Percentiles rank a stretch among this genome's conserved stretches.
These are phyloP conservation scores for Perccottus glenii DNA, from an alignment of 2,113 vertebrate genomes.

Conservation along the genomic window DNA sequence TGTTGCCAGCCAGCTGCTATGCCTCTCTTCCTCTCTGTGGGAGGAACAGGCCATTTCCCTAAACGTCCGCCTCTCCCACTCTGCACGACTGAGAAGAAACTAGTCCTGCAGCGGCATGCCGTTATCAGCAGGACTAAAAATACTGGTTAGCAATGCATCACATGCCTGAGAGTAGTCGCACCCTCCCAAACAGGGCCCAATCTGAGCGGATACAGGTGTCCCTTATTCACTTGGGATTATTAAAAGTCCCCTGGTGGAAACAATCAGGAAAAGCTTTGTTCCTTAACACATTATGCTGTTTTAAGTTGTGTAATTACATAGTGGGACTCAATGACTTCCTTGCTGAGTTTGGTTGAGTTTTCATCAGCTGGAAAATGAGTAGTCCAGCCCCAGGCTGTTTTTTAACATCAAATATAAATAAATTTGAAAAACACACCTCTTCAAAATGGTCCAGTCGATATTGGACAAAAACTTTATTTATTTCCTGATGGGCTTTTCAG, in stretches of 20 bases:
- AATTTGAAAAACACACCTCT: not conserved
- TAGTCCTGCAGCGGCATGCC: conserved; percentile 41
- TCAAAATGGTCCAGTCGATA: not conserved
- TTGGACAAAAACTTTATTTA: not conserved
- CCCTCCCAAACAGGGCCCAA: conserved; percentile 18
- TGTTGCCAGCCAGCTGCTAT: conserved; percentile 67
- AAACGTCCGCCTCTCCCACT: conserved; percentile 31
- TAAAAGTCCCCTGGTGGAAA: conserved; percentile 54
- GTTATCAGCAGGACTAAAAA: conserved; percentile 67
- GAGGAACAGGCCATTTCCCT: conserved; percentile 52
- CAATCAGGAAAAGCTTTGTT: conserved; percentile 51
- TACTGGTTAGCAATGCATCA: conserved; percentile 44
- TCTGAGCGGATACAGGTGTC: conserved; percentile 47
- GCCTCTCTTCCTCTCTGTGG: conserved; percentile 49
- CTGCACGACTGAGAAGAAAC: conserved; percentile 58
- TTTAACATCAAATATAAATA: not conserved
- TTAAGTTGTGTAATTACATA: conserved; percentile 45
- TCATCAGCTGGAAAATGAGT: conserved; percentile 5
- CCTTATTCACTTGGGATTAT: conserved; percentile 34
- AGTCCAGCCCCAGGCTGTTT: conserved; percentile 17
- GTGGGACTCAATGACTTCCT: conserved; percentile 41
- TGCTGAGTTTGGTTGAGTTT: conserved; percentile 16
- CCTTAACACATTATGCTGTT: conserved; percentile 35
- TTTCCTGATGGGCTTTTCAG: not conserved
- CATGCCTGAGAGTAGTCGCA: conserved; percentile 44